Evolutionary conservation across 1,140 invertebrate species (phyloP).

Genomic region (Triops longicaudatus): DNA sequence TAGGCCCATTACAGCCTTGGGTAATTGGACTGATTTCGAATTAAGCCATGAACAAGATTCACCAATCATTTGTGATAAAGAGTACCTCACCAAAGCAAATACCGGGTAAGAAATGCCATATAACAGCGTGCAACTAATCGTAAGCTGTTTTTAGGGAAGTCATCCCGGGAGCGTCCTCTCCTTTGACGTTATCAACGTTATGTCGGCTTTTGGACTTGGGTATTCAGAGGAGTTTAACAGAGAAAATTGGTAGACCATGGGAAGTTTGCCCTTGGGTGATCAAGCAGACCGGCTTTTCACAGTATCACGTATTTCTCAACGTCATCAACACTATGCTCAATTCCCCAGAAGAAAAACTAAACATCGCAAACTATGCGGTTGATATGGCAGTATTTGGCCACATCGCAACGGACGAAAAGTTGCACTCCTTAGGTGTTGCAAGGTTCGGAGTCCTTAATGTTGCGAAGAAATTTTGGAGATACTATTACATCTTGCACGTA

Average conservation of each 20-base stretch:
- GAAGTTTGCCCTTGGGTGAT: constrained; percentile 19
- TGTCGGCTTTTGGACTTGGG: constrained; percentile 37
- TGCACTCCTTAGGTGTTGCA: constrained; percentile 41
- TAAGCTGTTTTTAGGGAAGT: constrained; percentile 51
- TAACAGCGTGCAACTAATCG: neutral
- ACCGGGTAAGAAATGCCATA: constrained; percentile 37
- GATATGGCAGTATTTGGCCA: constrained; percentile 54
- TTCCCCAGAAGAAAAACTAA: constrained; percentile 39
- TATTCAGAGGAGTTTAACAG: constrained; percentile 32
- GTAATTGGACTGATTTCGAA: constrained; percentile 61
- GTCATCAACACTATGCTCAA: constrained; percentile 43
- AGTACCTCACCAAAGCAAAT: constrained; percentile 43
- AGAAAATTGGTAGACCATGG: constrained; percentile 17
- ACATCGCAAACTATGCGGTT: constrained; percentile 41
- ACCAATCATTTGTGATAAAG: constrained; percentile 42
- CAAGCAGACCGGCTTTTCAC: constrained; percentile 32
- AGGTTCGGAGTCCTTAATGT: constrained; percentile 36
- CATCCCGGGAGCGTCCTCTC: constrained; percentile 43
- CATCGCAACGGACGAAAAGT: constrained; percentile 45
- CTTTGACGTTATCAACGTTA: constrained; percentile 41
- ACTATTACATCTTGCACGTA: neutral
- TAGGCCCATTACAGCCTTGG: constrained; percentile 59
- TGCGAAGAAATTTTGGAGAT: neutral
- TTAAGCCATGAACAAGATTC: constrained; percentile 61
- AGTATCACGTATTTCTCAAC: constrained; percentile 42